Percentiles rank a stretch among this genome's conserved stretches.
phyloP scores from a whole-genome alignment of 2,888 invertebrate genomes.

The Tiliacea aurago region DNA sequence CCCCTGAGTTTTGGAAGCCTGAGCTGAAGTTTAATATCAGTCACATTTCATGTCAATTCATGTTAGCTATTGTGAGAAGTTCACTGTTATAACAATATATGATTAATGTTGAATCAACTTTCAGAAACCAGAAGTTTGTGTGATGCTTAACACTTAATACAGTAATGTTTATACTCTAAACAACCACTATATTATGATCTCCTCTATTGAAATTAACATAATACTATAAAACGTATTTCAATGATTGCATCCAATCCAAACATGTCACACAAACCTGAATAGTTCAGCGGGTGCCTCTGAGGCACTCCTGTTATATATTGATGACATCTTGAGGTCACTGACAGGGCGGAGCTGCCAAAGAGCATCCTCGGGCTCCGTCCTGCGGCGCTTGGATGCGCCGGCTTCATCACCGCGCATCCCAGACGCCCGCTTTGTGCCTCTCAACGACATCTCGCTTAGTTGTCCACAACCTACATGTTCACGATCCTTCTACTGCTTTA shows the following conservation, averaged over 20 bases:
- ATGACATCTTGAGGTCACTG: conserved; percentile 96
- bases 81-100: background rate
- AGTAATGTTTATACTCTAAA: conserved; percentile 16
- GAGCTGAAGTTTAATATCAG: background rate
- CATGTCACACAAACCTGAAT: conserved; percentile 90
- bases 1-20: conserved; percentile 5
- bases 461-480: conserved; percentile 88
- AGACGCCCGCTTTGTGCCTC: conserved; percentile 87
- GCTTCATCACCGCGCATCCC: conserved; percentile 86
- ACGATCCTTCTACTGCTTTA: conserved; percentile 84
- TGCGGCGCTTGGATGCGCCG: conserved; percentile 86
- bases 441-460: conserved; percentile 85
- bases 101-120: background rate
- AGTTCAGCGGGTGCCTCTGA: conserved; percentile 96
- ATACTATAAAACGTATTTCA: conserved; percentile 38
- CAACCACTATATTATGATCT: conserved; percentile 20
- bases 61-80: background rate
- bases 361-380: conserved; percentile 86
- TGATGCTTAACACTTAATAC: conserved; percentile 30
- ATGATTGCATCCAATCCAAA: conserved; percentile 57
- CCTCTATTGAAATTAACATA: conserved; percentile 11
- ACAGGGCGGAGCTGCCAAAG: conserved; percentile 95
- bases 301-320: conserved; percentile 96
- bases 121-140: conserved; percentile 16
- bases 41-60: background rate